These are phyloP conservation scores for Ormyrus thymus DNA, from an alignment of 2,888 invertebrate species.

Conservation along the genomic window DNA sequence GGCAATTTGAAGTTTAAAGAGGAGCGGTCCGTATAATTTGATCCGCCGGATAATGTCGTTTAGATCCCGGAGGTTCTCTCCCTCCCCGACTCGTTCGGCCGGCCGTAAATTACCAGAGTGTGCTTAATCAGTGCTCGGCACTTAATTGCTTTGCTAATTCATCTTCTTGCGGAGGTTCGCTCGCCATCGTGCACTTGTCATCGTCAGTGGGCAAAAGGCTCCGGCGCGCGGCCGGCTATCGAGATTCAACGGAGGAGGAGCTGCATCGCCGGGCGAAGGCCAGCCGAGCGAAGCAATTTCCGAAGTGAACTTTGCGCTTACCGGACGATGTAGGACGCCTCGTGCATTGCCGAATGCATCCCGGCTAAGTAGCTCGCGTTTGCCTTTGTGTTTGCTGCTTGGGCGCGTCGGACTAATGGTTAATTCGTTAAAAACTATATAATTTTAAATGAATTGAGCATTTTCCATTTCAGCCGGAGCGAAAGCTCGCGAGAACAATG, in stretches of 20 bases:
- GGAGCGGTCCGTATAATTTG: slow-evolving; percentile 13
- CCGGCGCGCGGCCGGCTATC: slow-evolving; percentile 3
- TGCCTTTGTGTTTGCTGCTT: no score
- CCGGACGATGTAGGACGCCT: background rate
- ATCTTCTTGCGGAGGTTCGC: slow-evolving; percentile 30
- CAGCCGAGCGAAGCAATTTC: slow-evolving; percentile 11
- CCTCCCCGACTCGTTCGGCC: background rate
- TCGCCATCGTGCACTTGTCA: slow-evolving; percentile 34
- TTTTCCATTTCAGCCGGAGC: no score
- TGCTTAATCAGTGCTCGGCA: slow-evolving; percentile 52
- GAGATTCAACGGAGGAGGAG: slow-evolving; percentile 17
- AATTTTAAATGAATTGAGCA: no score
- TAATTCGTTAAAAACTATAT: no score
- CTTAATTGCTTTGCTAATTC: slow-evolving; percentile 55
- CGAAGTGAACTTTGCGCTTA: slow-evolving; percentile 15
- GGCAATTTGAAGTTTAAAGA: background rate
- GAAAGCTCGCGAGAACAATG: no score
- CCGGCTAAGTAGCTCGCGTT: no score
- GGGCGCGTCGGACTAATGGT: no score
- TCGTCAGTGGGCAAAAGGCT: slow-evolving; percentile 22
- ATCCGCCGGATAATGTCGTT: slow-evolving; percentile 31
- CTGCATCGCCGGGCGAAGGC: background rate
- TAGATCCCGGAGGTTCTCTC: background rate
- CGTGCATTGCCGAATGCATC: no score
- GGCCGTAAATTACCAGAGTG: slow-evolving; percentile 45